Evolutionary conservation across 2,113 vertebrate species (phyloP).

Genomic region (Carassius gibelio): DNA sequence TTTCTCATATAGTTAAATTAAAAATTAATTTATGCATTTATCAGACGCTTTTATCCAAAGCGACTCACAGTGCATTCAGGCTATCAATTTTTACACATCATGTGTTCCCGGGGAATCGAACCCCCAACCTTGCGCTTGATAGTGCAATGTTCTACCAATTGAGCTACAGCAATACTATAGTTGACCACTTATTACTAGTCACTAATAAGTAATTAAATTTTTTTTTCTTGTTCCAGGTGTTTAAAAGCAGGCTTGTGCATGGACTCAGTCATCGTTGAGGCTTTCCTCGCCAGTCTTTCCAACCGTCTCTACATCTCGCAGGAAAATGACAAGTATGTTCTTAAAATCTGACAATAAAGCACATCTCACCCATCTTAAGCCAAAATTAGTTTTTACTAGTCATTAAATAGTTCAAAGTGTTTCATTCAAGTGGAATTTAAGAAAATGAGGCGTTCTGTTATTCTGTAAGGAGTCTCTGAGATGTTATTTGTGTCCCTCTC

Average conservation of each 20-base stretch:
- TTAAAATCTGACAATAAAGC: neutral
- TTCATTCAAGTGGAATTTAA: neutral
- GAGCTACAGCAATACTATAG: too few species aligned
- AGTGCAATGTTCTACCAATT: too few species aligned
- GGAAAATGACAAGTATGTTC: conserved; percentile 94
- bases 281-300: conserved; percentile 94
- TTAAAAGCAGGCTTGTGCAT: conserved; percentile 91
- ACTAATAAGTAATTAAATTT: neutral
- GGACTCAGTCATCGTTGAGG: conserved; percentile 93
- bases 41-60: too few species aligned
- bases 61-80: too few species aligned
- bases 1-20: neutral
- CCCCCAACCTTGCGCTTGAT: too few species aligned
- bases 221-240: conserved; percentile 75
- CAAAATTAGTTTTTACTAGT: neutral
- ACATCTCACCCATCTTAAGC: neutral
- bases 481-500: neutral
- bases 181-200: neutral
- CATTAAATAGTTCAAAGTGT: neutral
- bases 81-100: too few species aligned
- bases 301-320: conserved; percentile 98
- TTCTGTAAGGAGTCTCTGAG: neutral
- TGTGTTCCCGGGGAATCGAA: too few species aligned
- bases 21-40: too few species aligned
- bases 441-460: neutral